A percentile compares a stretch with the other conserved stretches of the same genome.
Evolutionary conservation across 2,888 invertebrate genomes (phyloP).

Genomic region (Thalpophila matura): DNA sequence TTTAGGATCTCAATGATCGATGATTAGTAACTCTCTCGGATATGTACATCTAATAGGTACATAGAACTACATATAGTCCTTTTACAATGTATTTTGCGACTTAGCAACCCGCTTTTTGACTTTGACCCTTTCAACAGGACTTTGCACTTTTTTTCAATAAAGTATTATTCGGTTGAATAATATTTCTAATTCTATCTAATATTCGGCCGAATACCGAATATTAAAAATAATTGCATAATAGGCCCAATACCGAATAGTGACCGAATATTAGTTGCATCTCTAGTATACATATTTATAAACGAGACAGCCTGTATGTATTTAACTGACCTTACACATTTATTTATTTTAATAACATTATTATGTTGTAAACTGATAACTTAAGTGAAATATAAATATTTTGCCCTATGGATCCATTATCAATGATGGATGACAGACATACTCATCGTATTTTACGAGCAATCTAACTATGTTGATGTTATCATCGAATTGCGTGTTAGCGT

Average conservation of each 20-base stretch:
- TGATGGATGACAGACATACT: neutral
- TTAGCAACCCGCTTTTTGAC: neutral
- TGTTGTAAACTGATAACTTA: too few relatives aligned
- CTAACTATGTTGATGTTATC: constrained; percentile 28
- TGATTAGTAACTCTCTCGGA: too few relatives aligned
- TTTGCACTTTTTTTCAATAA: constrained; percentile 25
- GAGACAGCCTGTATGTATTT: too few relatives aligned
- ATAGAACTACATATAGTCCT: neutral
- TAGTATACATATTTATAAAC: too few relatives aligned
- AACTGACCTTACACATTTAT: constrained; percentile 25
- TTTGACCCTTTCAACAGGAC: constrained; percentile 28
- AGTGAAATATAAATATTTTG: constrained; percentile 21
- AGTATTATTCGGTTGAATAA: constrained; percentile 30
- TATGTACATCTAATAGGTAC: too few relatives aligned
- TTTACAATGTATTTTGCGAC: constrained; percentile 9
- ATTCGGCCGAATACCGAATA: too few relatives aligned
- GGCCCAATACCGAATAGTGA: too few relatives aligned
- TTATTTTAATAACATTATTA: too few relatives aligned
- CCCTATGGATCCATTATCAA: constrained; percentile 13
- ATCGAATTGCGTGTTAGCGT: neutral
- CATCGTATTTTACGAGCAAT: neutral
- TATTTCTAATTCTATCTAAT: too few relatives aligned
- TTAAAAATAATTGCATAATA: too few relatives aligned
- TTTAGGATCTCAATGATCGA: too few relatives aligned
- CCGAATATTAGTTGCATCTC: too few relatives aligned